Evolutionary conservation across 2,113 vertebrate genomes (phyloP), one percentile per base, ranked within the genome.

Genomic region (Axis porcinus): DNA sequence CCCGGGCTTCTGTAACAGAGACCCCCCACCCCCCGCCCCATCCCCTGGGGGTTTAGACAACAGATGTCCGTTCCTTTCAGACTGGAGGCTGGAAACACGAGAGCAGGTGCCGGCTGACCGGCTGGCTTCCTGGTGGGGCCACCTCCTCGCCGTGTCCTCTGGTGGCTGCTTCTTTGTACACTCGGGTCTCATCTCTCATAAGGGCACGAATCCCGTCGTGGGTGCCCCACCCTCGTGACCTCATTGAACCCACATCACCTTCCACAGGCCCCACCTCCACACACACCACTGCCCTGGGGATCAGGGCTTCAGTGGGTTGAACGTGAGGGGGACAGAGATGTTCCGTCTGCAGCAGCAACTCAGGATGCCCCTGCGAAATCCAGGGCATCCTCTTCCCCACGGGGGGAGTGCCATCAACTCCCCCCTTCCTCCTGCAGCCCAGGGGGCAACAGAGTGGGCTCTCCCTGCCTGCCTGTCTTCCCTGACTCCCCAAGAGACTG

Each of bases 321-420:
- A 52, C 7, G 4, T 17, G 33, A 8, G 11, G 19, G 25, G 17
- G 6, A 50, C 25, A 43, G 36, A 64, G 7, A n/a, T 2, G 7
- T 64, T 64, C 28, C 16, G 1, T 55, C 67, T 7, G 11, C 85
- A 88, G 30, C 58, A 33, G 28, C 58, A 40, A 21, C 36, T 60
- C 11, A 3, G 11, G 15, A 16, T 10, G 16, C 19, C 58, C 36
- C 33, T 11, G 2, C 12, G 13, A 47, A 7, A 10, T 4, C 43
- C 0, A 0, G 13, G 33, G 54, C 64, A 8, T 33, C 5, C 7
- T 45, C 25, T 12, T 10, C 50, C 30, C 47, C 23, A 40, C 7
- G 1, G 10, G 2, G 7, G 15, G 36, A 6, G 1, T 1, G 2
- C 2, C 0, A 1, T 23, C 64, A 47, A 60, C 19, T 45, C 55